Percentiles rank a stretch among this genome's conserved stretches.
Conservation (phyloP, 2,888 invertebrate genomes). For the Microctonus aethiopoides region DNA sequence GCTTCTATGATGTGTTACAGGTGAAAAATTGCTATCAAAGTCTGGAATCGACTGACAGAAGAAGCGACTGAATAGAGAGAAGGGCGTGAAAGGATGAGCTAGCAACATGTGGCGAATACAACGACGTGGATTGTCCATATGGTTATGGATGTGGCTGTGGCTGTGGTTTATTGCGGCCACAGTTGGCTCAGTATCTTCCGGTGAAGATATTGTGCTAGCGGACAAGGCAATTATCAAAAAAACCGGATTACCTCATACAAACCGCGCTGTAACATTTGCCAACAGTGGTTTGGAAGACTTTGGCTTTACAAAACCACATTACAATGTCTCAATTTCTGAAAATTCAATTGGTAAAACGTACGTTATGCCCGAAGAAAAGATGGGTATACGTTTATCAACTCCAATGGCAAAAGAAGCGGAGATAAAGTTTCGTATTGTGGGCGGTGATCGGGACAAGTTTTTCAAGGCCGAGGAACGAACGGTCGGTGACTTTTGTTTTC, state of each 20-base stretch:
- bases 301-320: conserved; percentile 78
- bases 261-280: conserved; percentile 17
- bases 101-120: conserved; percentile 63
- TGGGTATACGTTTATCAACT: conserved; percentile 77
- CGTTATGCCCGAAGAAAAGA: conserved; percentile 79
- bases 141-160: conserved; percentile 65
- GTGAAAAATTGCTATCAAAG: conserved; percentile 29
- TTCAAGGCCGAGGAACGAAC: conserved; percentile 91
- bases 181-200: conserved; percentile 53
- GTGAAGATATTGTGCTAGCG: conserved; percentile 31
- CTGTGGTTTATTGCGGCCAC: conserved; percentile 61
- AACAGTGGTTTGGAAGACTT: conserved; percentile 65
- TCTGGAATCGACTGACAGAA: conserved; percentile 10
- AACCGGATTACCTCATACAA: conserved; percentile 7
- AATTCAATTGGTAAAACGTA: conserved; percentile 93
- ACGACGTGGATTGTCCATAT: conserved; percentile 60
- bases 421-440: conserved; percentile 87
- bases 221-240: conserved; percentile 30
- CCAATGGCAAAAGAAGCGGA: conserved; percentile 64
- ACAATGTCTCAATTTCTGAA: conserved; percentile 92
- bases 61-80: conserved; percentile 12
- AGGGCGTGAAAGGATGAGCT: conserved; percentile 59
- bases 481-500: conserved; percentile 95
- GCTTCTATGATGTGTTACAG: conserved; percentile 45
- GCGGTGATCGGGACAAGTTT: conserved; percentile 88